Conservation (phyloP, 1,140 invertebrate species). For the Drosophila paulistorum region DNA sequence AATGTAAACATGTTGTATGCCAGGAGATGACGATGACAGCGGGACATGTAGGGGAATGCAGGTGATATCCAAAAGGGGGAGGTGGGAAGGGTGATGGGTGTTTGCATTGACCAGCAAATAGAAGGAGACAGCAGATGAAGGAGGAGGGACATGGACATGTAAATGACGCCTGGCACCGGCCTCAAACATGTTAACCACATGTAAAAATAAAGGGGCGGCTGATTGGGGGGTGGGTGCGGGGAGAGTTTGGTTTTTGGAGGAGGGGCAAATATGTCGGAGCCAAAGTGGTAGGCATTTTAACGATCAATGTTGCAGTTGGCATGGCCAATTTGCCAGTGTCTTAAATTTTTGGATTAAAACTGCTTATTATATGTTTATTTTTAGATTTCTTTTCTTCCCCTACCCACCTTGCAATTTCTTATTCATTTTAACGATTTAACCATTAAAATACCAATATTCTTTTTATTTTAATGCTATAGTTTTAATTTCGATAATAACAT, state of each 20-base stretch:
- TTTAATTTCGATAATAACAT: no score
- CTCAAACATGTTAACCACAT: constrained; percentile 76
- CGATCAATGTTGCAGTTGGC: constrained; percentile 37
- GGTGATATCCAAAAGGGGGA: neutral
- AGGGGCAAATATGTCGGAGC: constrained; percentile 21
- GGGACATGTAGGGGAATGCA: neutral
- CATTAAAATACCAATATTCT: no score
- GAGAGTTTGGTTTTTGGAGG: constrained; percentile 3
- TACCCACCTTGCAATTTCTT: no score
- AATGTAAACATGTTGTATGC: constrained; percentile 77
- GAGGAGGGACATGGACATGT: constrained; percentile 66
- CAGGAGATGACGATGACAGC: neutral
- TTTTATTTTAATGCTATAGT: no score
- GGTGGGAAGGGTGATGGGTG: neutral
- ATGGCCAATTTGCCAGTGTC: constrained; percentile 56
- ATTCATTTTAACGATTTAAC: no score
- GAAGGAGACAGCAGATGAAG: constrained; percentile 45
- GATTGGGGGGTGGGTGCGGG: constrained; percentile 11
- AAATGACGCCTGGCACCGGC: constrained; percentile 76
- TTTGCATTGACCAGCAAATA: constrained; percentile 8
- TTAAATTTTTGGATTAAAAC: constrained; percentile 23
- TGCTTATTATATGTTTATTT: constrained; percentile 13
- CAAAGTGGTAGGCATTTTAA: constrained; percentile 53
- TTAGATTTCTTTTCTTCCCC: neutral
- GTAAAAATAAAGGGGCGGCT: constrained; percentile 38